Base-by-base conservation (phyloP, 1,140 invertebrate genomes). In the Vollenhovia emeryi region DNA sequence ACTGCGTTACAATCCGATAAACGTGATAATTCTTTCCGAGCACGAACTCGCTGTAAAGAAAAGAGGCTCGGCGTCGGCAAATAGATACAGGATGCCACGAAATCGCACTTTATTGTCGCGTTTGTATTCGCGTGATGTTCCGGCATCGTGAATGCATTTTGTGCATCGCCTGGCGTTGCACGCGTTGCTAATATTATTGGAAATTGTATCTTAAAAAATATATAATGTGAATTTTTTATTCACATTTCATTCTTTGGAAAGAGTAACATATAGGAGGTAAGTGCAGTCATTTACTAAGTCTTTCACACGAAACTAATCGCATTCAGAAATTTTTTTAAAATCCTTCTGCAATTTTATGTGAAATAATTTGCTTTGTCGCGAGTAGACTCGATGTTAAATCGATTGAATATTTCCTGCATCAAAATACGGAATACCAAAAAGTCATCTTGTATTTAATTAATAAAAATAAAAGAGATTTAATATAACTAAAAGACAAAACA, bases 1-100 rank as follows among this genome's bases (percentile, higher is more conserved):
- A 73, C 8, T 36, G 30, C 7, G 36, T 82, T 82, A 15, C 36
- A 71, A 71, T 57, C 24, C 9, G 6, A 60, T 69, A 40, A 79
- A 66, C 9, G 6, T 18, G 18, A 82, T 71, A 43, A 71, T 71
- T 71, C 24, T 71, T 80, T 69, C 78, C 11, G 7, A 69, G 64
- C 78, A 80, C 78, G 48, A 78, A 15, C 11, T 6, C 1, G 4
- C 24, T 13, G 15, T 64, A 78, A 78, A 78, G 33, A 50, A 36
- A 36, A 36, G 24, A 76, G 2, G 3, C 18, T 48, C 15, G 33
- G 40, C 7, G 27, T 80, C 27, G 24, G 50, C 30, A 71, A 66
- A 80, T 21, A n/a, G 9, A 40, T 40, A 30, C 18, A 57, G 11
- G 59, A 24, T 27, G 18, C 9, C 27, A 57, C 33, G 24, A 69